phyloP scores from a whole-genome alignment of 2,888 invertebrate species.

The Lacanobia oleracea region DNA sequence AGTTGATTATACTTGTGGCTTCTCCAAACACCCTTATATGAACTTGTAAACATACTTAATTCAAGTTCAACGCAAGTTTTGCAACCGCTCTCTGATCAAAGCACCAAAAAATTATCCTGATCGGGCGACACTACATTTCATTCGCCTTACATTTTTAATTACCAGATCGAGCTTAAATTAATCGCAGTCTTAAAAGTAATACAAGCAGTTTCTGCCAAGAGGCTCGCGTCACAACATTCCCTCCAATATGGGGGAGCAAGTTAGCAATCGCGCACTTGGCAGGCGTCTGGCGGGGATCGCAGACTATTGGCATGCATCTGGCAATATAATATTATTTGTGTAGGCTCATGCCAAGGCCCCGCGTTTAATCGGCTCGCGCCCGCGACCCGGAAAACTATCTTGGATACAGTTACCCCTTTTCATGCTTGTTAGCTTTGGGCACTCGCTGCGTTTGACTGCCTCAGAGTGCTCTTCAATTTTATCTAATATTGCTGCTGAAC shows the following conservation, averaged over 20 bases:
- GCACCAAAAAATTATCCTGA: background rate
- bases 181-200: constrained; percentile 32
- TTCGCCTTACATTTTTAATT: constrained; percentile 26
- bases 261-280: constrained; percentile 82
- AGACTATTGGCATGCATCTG: constrained; percentile 85
- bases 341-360: constrained; percentile 83
- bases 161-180: constrained; percentile 28
- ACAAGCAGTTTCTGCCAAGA: constrained; percentile 50
- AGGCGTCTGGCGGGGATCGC: constrained; percentile 71
- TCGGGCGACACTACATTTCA: background rate
- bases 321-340: constrained; percentile 90
- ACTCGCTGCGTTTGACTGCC: constrained; percentile 49
- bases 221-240: constrained; percentile 63
- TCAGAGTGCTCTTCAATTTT: constrained; percentile 24
- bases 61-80: background rate
- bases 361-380: constrained; percentile 77
- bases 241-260: constrained; percentile 64
- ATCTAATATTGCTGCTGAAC: constrained; percentile 17
- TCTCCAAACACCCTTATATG: too few species aligned
- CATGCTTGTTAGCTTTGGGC: constrained; percentile 74
- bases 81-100: background rate
- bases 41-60: background rate
- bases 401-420: constrained; percentile 74
- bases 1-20: background rate
- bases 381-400: constrained; percentile 81